These are phyloP conservation scores for Cherax destructor DNA, from an alignment of 1,140 invertebrate genomes.

Conservation along the genomic window DNA sequence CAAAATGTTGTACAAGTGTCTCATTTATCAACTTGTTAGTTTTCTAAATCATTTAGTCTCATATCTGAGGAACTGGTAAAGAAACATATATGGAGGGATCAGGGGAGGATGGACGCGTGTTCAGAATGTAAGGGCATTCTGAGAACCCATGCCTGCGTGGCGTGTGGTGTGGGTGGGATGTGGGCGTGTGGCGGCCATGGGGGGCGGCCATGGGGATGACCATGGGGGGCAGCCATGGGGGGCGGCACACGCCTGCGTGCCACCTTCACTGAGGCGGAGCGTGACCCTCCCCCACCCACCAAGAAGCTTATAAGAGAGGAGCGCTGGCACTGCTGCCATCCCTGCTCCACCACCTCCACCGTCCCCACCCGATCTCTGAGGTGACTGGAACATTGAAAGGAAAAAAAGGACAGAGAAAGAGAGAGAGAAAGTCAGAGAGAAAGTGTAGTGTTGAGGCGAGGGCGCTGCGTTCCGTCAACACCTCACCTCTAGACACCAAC, in stretches of 20 bases:
- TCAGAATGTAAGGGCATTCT: neutral
- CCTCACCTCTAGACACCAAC: neutral
- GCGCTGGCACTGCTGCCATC: neutral
- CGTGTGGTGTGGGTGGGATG: slow-evolving; percentile 18
- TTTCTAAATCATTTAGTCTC: too few relatives aligned
- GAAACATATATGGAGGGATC: too few relatives aligned
- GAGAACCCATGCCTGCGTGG: neutral
- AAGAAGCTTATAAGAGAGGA: neutral
- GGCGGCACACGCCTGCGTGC: slow-evolving; percentile 25
- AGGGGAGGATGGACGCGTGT: too few relatives aligned
- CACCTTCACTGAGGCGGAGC: neutral
- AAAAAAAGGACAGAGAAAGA: neutral
- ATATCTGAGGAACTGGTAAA: too few relatives aligned
- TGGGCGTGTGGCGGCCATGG: neutral
- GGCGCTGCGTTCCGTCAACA: neutral
- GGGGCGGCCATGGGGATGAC: too few relatives aligned
- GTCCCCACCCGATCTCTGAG: neutral
- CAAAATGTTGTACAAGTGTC: too few relatives aligned
- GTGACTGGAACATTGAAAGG: neutral
- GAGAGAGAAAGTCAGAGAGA: neutral
- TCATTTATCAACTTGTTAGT: too few relatives aligned
- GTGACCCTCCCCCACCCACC: too few relatives aligned
- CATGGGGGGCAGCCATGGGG: neutral
- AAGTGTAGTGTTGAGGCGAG: neutral
- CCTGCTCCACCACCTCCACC: neutral